Evolutionary conservation across 2,888 invertebrate species (phyloP).

Genomic region (Apoderus coryli): DNA sequence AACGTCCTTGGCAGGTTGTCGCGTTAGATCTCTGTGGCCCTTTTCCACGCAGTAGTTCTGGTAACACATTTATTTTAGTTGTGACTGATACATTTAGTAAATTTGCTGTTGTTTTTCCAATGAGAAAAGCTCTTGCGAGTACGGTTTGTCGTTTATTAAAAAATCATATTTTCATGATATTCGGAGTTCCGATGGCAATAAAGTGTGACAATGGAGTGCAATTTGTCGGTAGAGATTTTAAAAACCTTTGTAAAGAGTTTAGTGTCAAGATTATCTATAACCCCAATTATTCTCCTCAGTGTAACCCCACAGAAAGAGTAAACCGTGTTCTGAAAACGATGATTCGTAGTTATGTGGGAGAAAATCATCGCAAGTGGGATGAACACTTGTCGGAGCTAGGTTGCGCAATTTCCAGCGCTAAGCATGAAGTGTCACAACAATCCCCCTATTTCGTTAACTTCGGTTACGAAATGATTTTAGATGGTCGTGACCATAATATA

Average conservation of each 20-base stretch:
- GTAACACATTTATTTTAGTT: constrained; percentile 11
- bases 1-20: constrained; percentile 14
- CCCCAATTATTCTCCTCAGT: constrained; percentile 15
- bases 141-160: constrained; percentile 8
- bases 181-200: constrained; percentile 11
- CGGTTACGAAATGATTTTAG: constrained; percentile 11
- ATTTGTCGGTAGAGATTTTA: constrained; percentile 8
- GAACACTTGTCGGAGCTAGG: constrained; percentile 5
- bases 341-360: constrained; percentile 15
- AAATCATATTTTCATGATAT: constrained; percentile 15
- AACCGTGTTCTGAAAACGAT: constrained; percentile 17
- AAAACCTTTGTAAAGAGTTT: constrained; percentile 7
- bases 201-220: constrained; percentile 16
- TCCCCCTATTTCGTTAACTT: constrained; percentile 12
- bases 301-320: constrained; percentile 15
- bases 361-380: constrained; percentile 13
- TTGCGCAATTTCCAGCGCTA: constrained; percentile 8
- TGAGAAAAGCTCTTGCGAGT: constrained; percentile 10
- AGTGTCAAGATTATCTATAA: constrained; percentile 11
- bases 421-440: constrained; percentile 7
- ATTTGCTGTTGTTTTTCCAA: constrained; percentile 10
- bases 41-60: constrained; percentile 10
- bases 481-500: constrained; percentile 6
- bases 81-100: constrained; percentile 13
- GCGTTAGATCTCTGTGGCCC: constrained; percentile 16